These are phyloP conservation scores for Pygocentrus nattereri DNA, from an alignment of 2,797 vertebrate genomes.

Conservation along the genomic window DNA sequence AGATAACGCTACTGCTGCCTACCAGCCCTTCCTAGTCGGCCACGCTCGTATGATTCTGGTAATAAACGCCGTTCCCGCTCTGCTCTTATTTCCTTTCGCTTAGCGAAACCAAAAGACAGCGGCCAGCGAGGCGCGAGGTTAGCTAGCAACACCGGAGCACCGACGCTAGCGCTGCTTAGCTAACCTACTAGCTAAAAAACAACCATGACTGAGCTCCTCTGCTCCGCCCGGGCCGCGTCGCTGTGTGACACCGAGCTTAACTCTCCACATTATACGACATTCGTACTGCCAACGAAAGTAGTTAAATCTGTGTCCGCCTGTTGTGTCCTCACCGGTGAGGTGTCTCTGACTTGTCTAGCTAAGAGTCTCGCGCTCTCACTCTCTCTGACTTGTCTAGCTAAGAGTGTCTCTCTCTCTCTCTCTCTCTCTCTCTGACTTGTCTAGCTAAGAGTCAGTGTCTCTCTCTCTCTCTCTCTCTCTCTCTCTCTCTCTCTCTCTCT, in stretches of 20 bases:
- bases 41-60: background rate
- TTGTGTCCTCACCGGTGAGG: background rate
- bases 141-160: background rate
- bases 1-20: background rate
- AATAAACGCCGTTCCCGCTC: background rate
- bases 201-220: conserved; percentile 8
- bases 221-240: background rate
- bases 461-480: too few relatives aligned
- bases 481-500: too few relatives aligned
- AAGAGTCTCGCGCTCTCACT: background rate
- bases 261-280: conserved; percentile 28
- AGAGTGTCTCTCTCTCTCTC: too few relatives aligned
- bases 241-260: background rate
- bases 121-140: background rate
- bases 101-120: background rate
- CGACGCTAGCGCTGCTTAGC: conserved; percentile 16
- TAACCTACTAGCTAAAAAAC: background rate
- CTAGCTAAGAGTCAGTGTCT: too few relatives aligned
- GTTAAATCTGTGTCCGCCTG: background rate
- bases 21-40: background rate
- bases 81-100: too few relatives aligned
- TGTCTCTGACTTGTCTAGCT: background rate
- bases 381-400: too few relatives aligned
- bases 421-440: too few relatives aligned
- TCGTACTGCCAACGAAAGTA: too few relatives aligned